phyloP scores from a whole-genome alignment of 2,113 vertebrate species.

The Embiotoca jacksoni region DNA sequence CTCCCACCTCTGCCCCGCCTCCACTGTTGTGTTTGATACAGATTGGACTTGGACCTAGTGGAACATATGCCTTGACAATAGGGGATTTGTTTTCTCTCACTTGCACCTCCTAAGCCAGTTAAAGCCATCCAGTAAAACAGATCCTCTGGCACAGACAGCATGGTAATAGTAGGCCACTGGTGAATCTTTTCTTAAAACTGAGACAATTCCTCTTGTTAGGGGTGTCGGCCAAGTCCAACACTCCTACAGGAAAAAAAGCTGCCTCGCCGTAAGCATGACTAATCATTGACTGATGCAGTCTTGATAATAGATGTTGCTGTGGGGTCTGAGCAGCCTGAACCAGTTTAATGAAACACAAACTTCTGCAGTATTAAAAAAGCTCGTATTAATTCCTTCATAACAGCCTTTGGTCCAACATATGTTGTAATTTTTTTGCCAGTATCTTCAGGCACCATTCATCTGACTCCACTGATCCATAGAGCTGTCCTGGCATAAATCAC shows the following conservation, averaged over 20 bases:
- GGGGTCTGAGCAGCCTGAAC: constrained; percentile 4
- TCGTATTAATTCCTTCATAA: constrained; percentile 12
- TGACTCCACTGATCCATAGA: constrained; percentile 36
- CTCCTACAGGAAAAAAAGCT: constrained; percentile 14
- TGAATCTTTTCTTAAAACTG: constrained; percentile 29
- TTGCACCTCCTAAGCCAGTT: constrained; percentile 58
- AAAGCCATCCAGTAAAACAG: constrained; percentile 58
- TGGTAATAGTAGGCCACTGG: constrained; percentile 30
- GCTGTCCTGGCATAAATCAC: constrained; percentile 11
- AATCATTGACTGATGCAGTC: constrained; percentile 39
- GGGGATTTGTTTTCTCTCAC: constrained; percentile 71
- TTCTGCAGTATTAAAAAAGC: constrained; percentile 16
- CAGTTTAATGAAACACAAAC: not conserved
- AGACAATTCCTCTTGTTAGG: constrained; percentile 26
- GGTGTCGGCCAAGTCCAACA: constrained; percentile 9
- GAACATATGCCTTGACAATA: constrained; percentile 74
- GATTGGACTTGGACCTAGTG: constrained; percentile 57
- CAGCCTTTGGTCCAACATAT: constrained; percentile 61
- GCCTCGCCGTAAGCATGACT: constrained; percentile 26
- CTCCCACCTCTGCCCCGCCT: constrained; percentile 54
- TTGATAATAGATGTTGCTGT: constrained; percentile 10
- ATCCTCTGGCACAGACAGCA: constrained; percentile 45
- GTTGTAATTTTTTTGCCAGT: constrained; percentile 42
- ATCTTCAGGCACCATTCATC: constrained; percentile 37
- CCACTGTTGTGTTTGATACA: constrained; percentile 52